A percentile compares a stretch with the other conserved stretches of the same genome.
phyloP scores from a whole-genome alignment of 2,797 vertebrate genomes.

The Manis crassicaudata region DNA sequence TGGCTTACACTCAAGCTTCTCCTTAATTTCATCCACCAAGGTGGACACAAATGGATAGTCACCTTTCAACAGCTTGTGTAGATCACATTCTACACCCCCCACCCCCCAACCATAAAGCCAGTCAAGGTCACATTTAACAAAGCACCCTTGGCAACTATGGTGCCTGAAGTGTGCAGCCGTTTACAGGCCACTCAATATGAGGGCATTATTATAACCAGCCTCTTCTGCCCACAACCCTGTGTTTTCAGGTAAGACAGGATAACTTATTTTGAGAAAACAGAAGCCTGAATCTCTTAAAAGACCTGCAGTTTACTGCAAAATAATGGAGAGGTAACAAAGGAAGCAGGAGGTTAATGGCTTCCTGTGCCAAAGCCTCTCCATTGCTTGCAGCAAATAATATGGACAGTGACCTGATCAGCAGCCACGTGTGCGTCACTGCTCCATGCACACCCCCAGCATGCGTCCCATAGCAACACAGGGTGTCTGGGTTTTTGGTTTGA shows the following conservation, averaged over 20 bases:
- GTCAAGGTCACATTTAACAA: constrained; percentile 67
- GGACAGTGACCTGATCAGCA: constrained; percentile 76
- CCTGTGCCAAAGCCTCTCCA: constrained; percentile 56
- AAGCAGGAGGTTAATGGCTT: constrained; percentile 56
- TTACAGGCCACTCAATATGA: constrained; percentile 83
- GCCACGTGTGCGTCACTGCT: constrained; percentile 65
- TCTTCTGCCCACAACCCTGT: constrained; percentile 77
- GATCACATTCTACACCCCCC: constrained; percentile 64
- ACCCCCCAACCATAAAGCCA: constrained; percentile 62
- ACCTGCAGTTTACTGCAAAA: constrained; percentile 79
- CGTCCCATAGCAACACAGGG: constrained; percentile 80
- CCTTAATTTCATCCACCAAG: constrained; percentile 66
- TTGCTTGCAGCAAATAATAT: constrained; percentile 77
- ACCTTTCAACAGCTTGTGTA: constrained; percentile 56
- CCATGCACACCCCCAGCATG: constrained; percentile 71
- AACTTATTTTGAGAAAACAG: constrained; percentile 80
- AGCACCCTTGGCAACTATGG: constrained; percentile 63
- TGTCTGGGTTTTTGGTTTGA: constrained; percentile 78
- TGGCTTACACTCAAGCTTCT: constrained; percentile 78
- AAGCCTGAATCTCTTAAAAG: constrained; percentile 78
- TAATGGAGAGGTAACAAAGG: constrained; percentile 71
- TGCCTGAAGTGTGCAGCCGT: constrained; percentile 78
- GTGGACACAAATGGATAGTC: constrained; percentile 60
- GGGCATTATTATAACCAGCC: constrained; percentile 81
- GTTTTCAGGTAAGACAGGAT: constrained; percentile 78